Conservation (phyloP, 2,888 invertebrate species). For the Nymphalis urticae region DNA sequence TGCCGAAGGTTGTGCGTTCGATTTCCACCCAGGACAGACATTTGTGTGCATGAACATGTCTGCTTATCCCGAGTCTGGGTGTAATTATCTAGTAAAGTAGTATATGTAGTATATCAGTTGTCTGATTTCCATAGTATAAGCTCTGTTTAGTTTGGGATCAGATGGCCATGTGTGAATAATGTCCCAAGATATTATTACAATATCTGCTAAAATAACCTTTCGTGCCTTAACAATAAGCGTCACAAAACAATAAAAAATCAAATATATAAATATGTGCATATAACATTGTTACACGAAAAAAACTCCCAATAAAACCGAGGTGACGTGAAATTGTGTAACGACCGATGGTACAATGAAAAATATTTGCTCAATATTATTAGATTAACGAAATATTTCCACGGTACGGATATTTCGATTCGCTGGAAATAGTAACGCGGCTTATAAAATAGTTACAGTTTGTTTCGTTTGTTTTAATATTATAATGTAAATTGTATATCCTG, state of each 20-base stretch:
- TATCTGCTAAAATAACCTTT: too few relatives aligned
- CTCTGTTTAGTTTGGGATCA: too few relatives aligned
- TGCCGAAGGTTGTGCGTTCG: too few relatives aligned
- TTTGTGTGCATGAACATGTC: too few relatives aligned
- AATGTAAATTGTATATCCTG: not conserved
- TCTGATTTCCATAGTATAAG: too few relatives aligned
- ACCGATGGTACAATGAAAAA: constrained; percentile 2
- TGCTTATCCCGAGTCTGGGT: too few relatives aligned
- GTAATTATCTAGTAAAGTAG: too few relatives aligned
- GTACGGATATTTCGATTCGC: not conserved
- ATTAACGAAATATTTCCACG: not conserved
- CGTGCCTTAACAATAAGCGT: too few relatives aligned
- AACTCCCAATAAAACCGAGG: constrained; percentile 1
- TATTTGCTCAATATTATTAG: constrained; percentile 9
- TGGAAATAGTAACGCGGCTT: not conserved
- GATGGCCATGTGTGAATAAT: too few relatives aligned
- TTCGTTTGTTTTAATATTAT: constrained; percentile 2
- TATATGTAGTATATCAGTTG: too few relatives aligned
- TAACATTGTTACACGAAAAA: not conserved
- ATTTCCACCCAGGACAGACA: too few relatives aligned
- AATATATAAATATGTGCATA: not conserved
- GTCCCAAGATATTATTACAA: too few relatives aligned
- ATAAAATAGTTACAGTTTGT: not conserved
- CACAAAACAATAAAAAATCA: not conserved
- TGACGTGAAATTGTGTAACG: constrained; percentile 8